These are phyloP conservation scores for Solenodon paradoxus DNA, from an alignment of 2,113 vertebrate species.

Conservation along the genomic window DNA sequence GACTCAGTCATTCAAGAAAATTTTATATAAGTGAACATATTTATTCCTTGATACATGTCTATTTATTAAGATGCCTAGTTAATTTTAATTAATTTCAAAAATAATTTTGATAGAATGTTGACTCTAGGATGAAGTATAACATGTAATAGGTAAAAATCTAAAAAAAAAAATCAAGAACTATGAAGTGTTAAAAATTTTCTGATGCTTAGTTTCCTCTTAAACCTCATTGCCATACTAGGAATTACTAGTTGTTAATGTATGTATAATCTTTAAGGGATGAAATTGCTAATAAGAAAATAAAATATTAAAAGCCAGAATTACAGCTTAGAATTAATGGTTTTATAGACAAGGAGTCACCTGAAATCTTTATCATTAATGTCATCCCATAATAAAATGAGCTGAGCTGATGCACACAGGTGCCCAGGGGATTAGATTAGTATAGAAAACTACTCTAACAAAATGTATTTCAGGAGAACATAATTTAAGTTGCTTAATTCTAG, in stretches of 20 bases:
- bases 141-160: not conserved
- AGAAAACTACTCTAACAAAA: constrained; percentile 32
- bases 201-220: not conserved
- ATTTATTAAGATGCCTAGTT: constrained; percentile 6
- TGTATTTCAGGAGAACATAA: constrained; percentile 37
- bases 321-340: not conserved
- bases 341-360: not conserved
- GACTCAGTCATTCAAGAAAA: constrained; percentile 11
- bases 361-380: constrained; percentile 5
- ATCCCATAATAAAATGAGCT: not conserved
- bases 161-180: not conserved
- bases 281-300: constrained; percentile 1
- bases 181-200: not conserved
- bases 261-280: not conserved
- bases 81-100: not conserved
- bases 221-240: not conserved
- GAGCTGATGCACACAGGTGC: not conserved
- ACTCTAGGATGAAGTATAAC: not conserved
- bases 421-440: constrained; percentile 38
- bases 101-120: constrained; percentile 4
- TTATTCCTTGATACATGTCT: not conserved
- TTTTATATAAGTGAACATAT: not conserved
- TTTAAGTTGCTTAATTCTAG: constrained; percentile 32
- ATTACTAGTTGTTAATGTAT: not conserved
- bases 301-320: not conserved